These are phyloP conservation scores for Enteromius trimaculatus DNA, from an alignment of 2,797 vertebrate genomes.

Conservation along the genomic window DNA sequence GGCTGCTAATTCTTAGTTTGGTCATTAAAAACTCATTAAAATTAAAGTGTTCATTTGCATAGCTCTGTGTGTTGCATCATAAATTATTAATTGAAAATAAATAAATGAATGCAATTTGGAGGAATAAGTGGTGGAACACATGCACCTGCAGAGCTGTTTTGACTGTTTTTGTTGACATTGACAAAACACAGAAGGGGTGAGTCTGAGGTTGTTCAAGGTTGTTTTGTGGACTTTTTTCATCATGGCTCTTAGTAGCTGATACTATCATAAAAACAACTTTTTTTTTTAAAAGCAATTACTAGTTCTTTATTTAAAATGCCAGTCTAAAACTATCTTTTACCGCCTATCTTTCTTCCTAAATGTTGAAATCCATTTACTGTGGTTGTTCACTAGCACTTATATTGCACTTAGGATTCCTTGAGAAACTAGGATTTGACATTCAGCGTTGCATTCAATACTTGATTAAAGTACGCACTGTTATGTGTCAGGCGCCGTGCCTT, in stretches of 20 bases:
- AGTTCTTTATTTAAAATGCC: not conserved
- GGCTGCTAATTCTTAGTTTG: slow-evolving; percentile 85
- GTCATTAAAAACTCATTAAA: slow-evolving; percentile 89
- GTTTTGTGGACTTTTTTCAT: slow-evolving; percentile 35
- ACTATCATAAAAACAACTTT: slow-evolving; percentile 42
- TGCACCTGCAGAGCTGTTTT: slow-evolving; percentile 73
- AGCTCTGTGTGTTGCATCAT: slow-evolving; percentile 82
- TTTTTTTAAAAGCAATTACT: not conserved
- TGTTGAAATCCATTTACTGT: slow-evolving; percentile 15
- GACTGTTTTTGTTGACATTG: slow-evolving; percentile 78
- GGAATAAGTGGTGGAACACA: slow-evolving; percentile 81
- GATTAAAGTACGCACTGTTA: slow-evolving; percentile 18
- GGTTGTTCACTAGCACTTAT: slow-evolving; percentile 34
- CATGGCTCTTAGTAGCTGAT: slow-evolving; percentile 51
- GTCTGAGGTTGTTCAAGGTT: slow-evolving; percentile 42
- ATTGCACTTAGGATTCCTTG: slow-evolving; percentile 4
- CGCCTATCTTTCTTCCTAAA: not conserved
- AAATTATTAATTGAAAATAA: slow-evolving; percentile 87
- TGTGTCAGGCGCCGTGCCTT: slow-evolving; percentile 8
- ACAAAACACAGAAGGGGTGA: slow-evolving; percentile 52
- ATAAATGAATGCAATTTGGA: slow-evolving; percentile 84
- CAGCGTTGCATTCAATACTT: slow-evolving; percentile 29
- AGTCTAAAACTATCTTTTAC: not conserved
- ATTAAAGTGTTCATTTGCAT: slow-evolving; percentile 87
- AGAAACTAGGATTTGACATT: slow-evolving; percentile 31